A percentile compares a stretch with the other conserved stretches of the same genome.
Evolutionary conservation across 2,888 invertebrate species (phyloP).

Genomic region (Drosophila subquinaria): DNA sequence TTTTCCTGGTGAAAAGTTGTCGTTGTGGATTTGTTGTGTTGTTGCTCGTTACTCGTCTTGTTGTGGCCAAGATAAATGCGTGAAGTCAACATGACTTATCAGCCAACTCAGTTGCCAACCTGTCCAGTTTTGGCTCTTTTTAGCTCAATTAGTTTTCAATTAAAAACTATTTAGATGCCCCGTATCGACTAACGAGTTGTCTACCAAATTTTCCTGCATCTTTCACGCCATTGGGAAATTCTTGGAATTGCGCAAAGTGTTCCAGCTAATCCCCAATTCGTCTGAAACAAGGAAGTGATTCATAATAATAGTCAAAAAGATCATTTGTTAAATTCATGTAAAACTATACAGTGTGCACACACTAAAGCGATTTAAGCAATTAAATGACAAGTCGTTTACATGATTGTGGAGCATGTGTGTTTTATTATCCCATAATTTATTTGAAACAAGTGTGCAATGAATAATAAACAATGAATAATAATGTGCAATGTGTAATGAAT

Average conservation of each 20-base stretch:
- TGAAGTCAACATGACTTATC: slow-evolving; percentile 40
- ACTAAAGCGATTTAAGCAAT: not conserved
- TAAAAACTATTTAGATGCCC: slow-evolving; percentile 61
- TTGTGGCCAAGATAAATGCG: not conserved
- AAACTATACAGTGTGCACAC: slow-evolving; percentile 15
- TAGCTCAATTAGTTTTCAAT: slow-evolving; percentile 69
- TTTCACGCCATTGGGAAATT: slow-evolving; percentile 44
- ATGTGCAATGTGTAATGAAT: not conserved
- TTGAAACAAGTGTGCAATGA: not conserved
- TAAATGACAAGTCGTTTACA: not conserved
- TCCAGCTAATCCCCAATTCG: not conserved
- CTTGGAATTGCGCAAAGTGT: slow-evolving; percentile 25
- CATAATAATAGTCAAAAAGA: not conserved
- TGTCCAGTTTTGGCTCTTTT: slow-evolving; percentile 50
- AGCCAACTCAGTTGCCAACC: slow-evolving; percentile 35
- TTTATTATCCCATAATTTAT: not conserved
- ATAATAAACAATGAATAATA: not conserved
- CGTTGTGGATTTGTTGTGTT: slow-evolving; percentile 36
- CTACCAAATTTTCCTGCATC: slow-evolving; percentile 24
- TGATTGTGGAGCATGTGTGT: not conserved
- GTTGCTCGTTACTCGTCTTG: slow-evolving; percentile 1
- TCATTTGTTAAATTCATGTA: not conserved
- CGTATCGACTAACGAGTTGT: slow-evolving; percentile 27
- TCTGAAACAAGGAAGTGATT: slow-evolving; percentile 8
- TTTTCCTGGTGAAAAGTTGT: slow-evolving; percentile 76